These are phyloP conservation scores for Dilophus febrilis DNA, from an alignment of 2,888 invertebrate species.

Conservation along the genomic window DNA sequence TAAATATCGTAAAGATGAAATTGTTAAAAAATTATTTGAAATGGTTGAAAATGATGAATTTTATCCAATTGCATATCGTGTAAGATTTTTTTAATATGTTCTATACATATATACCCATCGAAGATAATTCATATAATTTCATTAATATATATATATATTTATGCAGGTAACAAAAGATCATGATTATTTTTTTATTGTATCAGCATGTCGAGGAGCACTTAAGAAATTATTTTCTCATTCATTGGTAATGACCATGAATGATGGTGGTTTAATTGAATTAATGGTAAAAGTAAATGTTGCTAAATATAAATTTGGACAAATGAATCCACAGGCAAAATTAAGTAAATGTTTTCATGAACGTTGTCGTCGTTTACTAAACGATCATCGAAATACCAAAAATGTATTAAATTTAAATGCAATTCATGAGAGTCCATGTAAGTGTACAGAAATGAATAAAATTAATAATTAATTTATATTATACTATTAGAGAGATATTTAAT, in stretches of 20 bases:
- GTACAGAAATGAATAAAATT: no score
- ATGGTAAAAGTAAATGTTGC: slow-evolving; percentile 5
- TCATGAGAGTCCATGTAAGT: slow-evolving; percentile 1
- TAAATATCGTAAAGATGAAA: not conserved
- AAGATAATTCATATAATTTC: not conserved
- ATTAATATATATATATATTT: not conserved
- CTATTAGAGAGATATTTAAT: not conserved
- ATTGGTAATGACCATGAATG: not conserved
- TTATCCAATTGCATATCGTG: slow-evolving; percentile 3
- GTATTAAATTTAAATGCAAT: slow-evolving; percentile 9
- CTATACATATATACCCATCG: no score
- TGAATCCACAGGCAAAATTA: slow-evolving; percentile 8
- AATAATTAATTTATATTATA: no score
- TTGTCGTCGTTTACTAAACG: not conserved
- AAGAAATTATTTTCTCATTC: slow-evolving; percentile 1
- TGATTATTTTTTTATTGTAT: slow-evolving; percentile 4
- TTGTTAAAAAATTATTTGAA: slow-evolving; percentile 1
- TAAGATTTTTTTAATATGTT: not conserved
- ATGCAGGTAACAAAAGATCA: not conserved
- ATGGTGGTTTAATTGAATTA: not conserved
- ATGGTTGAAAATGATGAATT: slow-evolving; percentile 1
- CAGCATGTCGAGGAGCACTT: slow-evolving; percentile 1
- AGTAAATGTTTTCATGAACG: not conserved
- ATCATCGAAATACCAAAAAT: slow-evolving; percentile 6
- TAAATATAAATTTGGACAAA: slow-evolving; percentile 8